Conservation (phyloP, 92 coral and sea anemone species). For the Hydrozoanthus gracilis region DNA sequence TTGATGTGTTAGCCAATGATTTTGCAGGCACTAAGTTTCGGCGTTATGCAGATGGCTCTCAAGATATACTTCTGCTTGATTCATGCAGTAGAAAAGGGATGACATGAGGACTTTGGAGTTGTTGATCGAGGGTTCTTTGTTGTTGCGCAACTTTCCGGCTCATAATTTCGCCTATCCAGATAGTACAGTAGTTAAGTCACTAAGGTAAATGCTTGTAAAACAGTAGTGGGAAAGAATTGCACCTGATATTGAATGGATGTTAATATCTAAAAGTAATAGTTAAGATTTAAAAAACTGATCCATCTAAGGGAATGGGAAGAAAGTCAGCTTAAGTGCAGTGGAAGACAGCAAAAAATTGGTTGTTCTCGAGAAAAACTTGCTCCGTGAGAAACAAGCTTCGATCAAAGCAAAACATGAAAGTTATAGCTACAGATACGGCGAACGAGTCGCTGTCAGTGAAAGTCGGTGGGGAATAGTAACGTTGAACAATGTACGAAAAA, state of each 20-base stretch:
- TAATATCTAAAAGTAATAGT: not conserved
- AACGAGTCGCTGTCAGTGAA: slow-evolving; percentile 16
- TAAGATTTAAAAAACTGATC: not conserved
- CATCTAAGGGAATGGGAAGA: not conserved
- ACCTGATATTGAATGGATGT: not conserved
- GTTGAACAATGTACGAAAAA: not conserved
- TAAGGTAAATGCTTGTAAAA: no score
- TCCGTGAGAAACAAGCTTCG: not conserved
- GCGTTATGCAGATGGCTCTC: no score
- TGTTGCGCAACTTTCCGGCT: no score
- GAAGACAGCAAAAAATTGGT: not conserved
- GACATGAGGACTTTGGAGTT: no score
- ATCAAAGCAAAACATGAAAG: slow-evolving; percentile 4
- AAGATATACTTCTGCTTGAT: no score
- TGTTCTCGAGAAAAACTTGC: not conserved
- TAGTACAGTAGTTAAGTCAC: no score
- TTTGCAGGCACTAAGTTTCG: no score
- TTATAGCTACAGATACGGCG: not conserved
- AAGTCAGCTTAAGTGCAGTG: not conserved
- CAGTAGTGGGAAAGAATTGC: no score
- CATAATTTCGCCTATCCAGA: no score
- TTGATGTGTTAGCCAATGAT: no score
- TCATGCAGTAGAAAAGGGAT: no score
- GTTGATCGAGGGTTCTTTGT: no score
- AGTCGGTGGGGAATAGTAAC: not conserved